Percentiles rank a stretch among this genome's conserved stretches.
Conservation (phyloP, 2,888 invertebrate genomes). For the Sphaerophoria rueppellii region DNA sequence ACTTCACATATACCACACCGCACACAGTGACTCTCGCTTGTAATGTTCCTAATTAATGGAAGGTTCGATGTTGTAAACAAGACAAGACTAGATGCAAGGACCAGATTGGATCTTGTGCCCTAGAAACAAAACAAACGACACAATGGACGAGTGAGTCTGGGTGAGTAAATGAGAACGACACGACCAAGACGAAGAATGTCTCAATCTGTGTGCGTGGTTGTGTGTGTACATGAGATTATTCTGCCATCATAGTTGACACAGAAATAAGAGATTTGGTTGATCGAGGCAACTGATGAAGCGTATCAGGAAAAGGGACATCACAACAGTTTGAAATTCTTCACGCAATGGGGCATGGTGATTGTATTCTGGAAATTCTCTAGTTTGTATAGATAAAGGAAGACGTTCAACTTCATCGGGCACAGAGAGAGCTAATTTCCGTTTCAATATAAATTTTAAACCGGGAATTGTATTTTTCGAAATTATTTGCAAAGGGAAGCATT, state of each 20-base stretch:
- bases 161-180: background rate
- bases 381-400: background rate
- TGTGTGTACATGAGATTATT: conserved; percentile 24
- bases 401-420: background rate
- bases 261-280: conserved; percentile 5
- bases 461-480: no score
- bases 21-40: background rate
- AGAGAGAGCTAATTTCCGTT: background rate
- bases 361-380: conserved; percentile 5
- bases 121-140: background rate
- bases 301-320: conserved; percentile 8
- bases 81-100: background rate
- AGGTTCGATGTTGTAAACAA: conserved; percentile 51
- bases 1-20: background rate
- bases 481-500: no score
- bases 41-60: conserved; percentile 65
- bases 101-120: conserved; percentile 47
- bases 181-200: background rate
- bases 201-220: background rate
- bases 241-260: background rate
- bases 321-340: background rate
- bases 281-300: conserved; percentile 24
- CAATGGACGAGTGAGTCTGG: no score
- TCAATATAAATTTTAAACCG: no score
- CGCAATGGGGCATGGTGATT: conserved; percentile 27